These are phyloP conservation scores for Halcyon malimbica DNA, from an alignment of 2,113 vertebrate species.

Conservation along the genomic window DNA sequence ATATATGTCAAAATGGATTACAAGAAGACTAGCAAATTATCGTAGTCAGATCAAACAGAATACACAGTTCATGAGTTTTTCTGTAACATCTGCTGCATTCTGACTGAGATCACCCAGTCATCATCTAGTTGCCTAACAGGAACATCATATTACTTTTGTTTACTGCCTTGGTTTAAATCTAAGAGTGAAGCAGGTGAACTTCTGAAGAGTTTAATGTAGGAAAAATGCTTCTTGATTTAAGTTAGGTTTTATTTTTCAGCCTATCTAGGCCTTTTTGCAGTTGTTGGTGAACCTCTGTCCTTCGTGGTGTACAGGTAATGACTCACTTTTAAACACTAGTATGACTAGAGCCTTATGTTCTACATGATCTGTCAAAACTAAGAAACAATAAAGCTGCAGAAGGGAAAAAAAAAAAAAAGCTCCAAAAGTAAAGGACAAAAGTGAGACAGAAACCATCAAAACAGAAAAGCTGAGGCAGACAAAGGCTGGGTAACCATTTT, in stretches of 20 bases:
- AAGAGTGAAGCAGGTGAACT: not conserved
- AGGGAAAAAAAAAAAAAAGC: not conserved
- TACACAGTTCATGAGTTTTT: not conserved
- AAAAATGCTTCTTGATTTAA: not conserved
- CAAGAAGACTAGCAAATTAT: slow-evolving; percentile 24
- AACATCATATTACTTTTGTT: not conserved
- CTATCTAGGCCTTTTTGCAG: not conserved
- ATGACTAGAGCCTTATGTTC: not conserved
- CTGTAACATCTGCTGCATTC: not conserved
- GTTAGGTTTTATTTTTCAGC: not conserved
- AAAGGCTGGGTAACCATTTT: not conserved
- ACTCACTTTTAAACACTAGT: not conserved
- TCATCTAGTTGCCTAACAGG: not conserved
- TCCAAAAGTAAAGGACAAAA: not conserved
- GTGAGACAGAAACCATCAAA: not conserved
- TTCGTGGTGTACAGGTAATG: not conserved
- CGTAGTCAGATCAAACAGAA: slow-evolving; percentile 11
- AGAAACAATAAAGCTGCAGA: not conserved
- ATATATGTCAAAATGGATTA: slow-evolving; percentile 46
- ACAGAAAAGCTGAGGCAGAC: not conserved
- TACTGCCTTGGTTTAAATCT: not conserved
- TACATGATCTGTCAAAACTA: not conserved
- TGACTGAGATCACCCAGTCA: not conserved
- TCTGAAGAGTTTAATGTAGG: not conserved
- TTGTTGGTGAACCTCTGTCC: not conserved